Conservation (phyloP, 2,888 invertebrate genomes). For the Idaea dimidiata region DNA sequence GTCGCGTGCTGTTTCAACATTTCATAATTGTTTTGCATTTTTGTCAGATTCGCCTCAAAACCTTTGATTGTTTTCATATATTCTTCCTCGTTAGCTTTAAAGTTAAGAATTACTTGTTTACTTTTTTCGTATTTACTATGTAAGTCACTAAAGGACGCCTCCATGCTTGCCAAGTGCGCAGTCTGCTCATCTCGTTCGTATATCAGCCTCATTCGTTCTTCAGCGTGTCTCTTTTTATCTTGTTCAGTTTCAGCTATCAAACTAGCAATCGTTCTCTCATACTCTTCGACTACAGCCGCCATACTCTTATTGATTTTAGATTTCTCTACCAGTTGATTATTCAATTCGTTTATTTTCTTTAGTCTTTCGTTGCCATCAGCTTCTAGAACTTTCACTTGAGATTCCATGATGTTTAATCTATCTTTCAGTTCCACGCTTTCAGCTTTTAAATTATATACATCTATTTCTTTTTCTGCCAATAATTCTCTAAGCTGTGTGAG, state of each 20-base stretch:
- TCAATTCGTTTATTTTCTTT: constrained; percentile 62
- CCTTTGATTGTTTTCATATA: constrained; percentile 84
- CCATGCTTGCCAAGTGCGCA: constrained; percentile 82
- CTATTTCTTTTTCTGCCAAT: constrained; percentile 78
- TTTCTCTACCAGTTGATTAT: constrained; percentile 60
- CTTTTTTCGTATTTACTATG: constrained; percentile 85
- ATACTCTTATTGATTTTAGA: constrained; percentile 75
- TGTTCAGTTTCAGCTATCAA: constrained; percentile 87
- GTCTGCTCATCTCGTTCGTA: constrained; percentile 82
- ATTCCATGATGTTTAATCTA: constrained; percentile 62
- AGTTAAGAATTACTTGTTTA: constrained; percentile 80
- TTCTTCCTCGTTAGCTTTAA: constrained; percentile 84
- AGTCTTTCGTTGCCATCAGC: constrained; percentile 55
- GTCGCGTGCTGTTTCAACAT: constrained; percentile 93
- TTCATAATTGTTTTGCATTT: constrained; percentile 91
- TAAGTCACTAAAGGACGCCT: constrained; percentile 82
- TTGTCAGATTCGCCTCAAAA: constrained; percentile 85
- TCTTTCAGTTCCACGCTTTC: constrained; percentile 73
- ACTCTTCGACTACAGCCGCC: constrained; percentile 87
- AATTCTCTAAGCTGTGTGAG: constrained; percentile 72
- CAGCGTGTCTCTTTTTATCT: constrained; percentile 81
- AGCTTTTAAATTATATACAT: constrained; percentile 72
- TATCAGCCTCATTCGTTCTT: constrained; percentile 75
- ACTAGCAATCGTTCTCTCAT: constrained; percentile 89
- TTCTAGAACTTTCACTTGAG: constrained; percentile 61